phyloP scores from a whole-genome alignment of 1,140 invertebrate genomes.

The Euwallacea fornicatus region DNA sequence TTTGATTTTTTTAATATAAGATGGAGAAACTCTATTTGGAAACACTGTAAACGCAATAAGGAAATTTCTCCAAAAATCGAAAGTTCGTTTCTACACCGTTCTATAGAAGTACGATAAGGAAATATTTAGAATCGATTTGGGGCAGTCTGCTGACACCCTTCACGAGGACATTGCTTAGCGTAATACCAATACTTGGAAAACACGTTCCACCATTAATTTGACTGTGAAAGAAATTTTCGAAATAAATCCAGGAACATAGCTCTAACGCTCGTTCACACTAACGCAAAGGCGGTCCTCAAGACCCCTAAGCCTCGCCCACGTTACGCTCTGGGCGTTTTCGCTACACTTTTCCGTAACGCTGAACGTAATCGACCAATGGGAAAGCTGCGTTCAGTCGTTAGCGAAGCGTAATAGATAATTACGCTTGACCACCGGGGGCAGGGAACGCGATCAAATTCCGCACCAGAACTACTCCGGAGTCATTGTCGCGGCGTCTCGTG shows the following conservation, averaged over 20 bases:
- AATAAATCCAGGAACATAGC: too few relatives aligned
- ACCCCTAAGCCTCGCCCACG: neutral
- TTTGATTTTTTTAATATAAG: neutral
- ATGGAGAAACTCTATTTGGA: neutral
- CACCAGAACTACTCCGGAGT: neutral
- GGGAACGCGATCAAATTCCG: neutral
- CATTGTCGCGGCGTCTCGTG: neutral
- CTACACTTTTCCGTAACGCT: neutral
- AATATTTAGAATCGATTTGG: too few relatives aligned
- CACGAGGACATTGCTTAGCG: neutral
- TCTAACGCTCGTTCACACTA: too few relatives aligned
- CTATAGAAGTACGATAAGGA: too few relatives aligned
- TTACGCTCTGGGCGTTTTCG: neutral
- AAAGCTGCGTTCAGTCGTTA: conserved; percentile 12
- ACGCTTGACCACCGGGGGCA: neutral
- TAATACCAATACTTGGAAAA: too few relatives aligned
- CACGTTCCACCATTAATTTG: too few relatives aligned
- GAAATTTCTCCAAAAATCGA: too few relatives aligned
- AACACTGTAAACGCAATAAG: neutral
- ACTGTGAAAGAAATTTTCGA: too few relatives aligned
- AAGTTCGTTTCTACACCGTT: too few relatives aligned
- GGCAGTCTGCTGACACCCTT: neutral
- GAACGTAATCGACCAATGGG: conserved; percentile 17
- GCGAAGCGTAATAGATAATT: conserved; percentile 22
- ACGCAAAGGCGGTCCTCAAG: neutral